These are phyloP conservation scores for Drosophila funebris DNA, from an alignment of 1,140 invertebrate genomes.

Conservation along the genomic window DNA sequence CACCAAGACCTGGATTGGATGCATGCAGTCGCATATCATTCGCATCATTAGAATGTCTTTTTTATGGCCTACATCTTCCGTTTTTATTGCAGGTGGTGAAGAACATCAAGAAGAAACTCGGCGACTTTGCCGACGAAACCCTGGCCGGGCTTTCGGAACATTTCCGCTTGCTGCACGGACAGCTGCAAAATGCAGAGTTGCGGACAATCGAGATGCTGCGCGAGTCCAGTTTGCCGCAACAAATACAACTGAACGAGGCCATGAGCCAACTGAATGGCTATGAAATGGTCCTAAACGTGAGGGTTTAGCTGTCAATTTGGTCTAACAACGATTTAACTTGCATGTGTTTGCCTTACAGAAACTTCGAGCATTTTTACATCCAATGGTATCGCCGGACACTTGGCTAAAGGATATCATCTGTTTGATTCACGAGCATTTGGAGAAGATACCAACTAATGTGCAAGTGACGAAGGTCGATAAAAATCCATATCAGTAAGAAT, in stretches of 20 bases:
- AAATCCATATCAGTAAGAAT: conserved; percentile 67
- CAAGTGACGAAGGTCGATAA: conserved; percentile 32
- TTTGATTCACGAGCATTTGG: conserved; percentile 31
- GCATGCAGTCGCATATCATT: neutral
- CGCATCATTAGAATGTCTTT: conserved; percentile 64
- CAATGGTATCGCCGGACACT: conserved; percentile 31
- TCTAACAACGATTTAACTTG: neutral
- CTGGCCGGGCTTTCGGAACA: conserved; percentile 44
- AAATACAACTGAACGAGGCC: conserved; percentile 53
- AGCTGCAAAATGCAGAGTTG: conserved; percentile 65
- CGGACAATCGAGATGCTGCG: conserved; percentile 57
- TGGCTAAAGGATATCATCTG: conserved; percentile 36
- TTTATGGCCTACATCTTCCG: conserved; percentile 17
- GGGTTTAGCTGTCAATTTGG: neutral
- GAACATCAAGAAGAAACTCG: conserved; percentile 44
- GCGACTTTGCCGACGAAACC: conserved; percentile 57
- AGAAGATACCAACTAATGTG: conserved; percentile 54
- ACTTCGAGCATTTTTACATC: conserved; percentile 31
- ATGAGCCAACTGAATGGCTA: conserved; percentile 49
- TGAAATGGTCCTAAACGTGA: conserved; percentile 54
- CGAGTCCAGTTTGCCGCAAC: conserved; percentile 50
- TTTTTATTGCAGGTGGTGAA: conserved; percentile 56
- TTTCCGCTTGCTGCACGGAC: conserved; percentile 66
- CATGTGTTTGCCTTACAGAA: conserved; percentile 14
- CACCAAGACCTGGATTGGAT: conserved; percentile 32